Percentiles rank a stretch among this genome's conserved stretches.
These are phyloP conservation scores for Camponotus vicinus DNA, from an alignment of 1,140 invertebrate genomes.

Conservation along the genomic window DNA sequence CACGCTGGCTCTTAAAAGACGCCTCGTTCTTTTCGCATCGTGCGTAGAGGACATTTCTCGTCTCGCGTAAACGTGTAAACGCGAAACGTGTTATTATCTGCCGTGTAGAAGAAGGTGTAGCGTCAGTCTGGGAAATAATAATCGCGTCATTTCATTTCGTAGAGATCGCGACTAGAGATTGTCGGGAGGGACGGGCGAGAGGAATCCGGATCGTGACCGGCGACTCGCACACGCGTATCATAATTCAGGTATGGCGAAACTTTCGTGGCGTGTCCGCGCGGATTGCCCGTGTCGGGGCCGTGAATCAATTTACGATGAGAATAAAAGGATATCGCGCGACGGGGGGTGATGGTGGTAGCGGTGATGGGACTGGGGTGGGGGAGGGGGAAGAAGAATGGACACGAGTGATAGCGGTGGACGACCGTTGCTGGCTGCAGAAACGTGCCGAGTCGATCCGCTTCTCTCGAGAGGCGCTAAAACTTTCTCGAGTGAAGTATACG, in stretches of 20 bases:
- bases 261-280: conserved; percentile 46
- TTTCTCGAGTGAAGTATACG: conserved; percentile 55
- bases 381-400: conserved; percentile 34
- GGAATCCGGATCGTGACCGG: conserved; percentile 34
- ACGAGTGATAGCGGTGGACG: conserved; percentile 41
- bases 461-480: conserved; percentile 52
- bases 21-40: background rate
- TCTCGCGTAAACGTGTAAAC: conserved; percentile 9
- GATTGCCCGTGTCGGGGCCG: conserved; percentile 25
- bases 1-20: too few relatives aligned
- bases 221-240: conserved; percentile 39
- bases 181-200: background rate
- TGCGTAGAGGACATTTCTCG: background rate
- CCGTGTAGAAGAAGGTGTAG: too few relatives aligned
- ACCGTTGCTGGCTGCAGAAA: conserved; percentile 12
- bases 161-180: background rate
- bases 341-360: background rate
- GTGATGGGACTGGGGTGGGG: background rate
- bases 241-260: conserved; percentile 64
- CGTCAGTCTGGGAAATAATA: background rate
- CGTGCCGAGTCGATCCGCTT: conserved; percentile 48
- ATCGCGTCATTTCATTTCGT: background rate
- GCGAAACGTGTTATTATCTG: background rate
- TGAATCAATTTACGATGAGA: conserved; percentile 73
- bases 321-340: conserved; percentile 67